Conservation (phyloP, 2,113 vertebrate genomes). For the Ageneiosus marmoratus region DNA sequence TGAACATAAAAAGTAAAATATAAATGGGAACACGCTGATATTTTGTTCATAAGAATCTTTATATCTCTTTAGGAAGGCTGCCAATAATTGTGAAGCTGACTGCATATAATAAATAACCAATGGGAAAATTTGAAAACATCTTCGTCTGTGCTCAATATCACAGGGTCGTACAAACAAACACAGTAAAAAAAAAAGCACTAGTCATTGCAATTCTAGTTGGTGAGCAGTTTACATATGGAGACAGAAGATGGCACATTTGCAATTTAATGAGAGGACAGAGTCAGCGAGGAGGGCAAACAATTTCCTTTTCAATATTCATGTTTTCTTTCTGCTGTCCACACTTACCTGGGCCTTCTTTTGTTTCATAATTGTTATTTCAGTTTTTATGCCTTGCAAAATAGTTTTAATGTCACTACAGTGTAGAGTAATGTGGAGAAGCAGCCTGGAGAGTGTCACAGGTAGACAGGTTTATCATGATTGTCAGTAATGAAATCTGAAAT, state of each 20-base stretch:
- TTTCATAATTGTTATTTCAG: conserved; percentile 48
- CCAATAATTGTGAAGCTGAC: not conserved
- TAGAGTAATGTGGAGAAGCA: not conserved
- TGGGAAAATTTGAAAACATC: not conserved
- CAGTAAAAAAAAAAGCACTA: conserved; percentile 20
- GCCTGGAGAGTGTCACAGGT: not conserved
- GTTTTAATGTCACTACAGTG: conserved; percentile 27
- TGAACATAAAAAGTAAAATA: not conserved
- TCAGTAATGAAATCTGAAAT: conserved; percentile 22
- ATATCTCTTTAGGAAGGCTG: not conserved
- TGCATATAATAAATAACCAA: not conserved
- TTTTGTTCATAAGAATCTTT: not conserved
- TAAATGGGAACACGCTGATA: not conserved
- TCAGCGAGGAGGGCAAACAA: conserved; percentile 65
- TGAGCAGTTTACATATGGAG: conserved; percentile 51
- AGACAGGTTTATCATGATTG: not conserved
- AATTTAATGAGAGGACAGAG: conserved; percentile 59
- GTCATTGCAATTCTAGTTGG: conserved; percentile 51
- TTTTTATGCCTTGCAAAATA: conserved; percentile 45
- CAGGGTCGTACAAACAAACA: conserved; percentile 37
- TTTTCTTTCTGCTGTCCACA: conserved; percentile 51
- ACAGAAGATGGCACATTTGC: conserved; percentile 58
- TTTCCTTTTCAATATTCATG: conserved; percentile 72
- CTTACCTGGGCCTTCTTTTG: conserved; percentile 44
- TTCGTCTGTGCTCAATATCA: conserved; percentile 32